A percentile compares a stretch with the other conserved stretches of the same genome.
Evolutionary conservation across 2,113 vertebrate species (phyloP).

Genomic region (Glaucidium brasilianum): DNA sequence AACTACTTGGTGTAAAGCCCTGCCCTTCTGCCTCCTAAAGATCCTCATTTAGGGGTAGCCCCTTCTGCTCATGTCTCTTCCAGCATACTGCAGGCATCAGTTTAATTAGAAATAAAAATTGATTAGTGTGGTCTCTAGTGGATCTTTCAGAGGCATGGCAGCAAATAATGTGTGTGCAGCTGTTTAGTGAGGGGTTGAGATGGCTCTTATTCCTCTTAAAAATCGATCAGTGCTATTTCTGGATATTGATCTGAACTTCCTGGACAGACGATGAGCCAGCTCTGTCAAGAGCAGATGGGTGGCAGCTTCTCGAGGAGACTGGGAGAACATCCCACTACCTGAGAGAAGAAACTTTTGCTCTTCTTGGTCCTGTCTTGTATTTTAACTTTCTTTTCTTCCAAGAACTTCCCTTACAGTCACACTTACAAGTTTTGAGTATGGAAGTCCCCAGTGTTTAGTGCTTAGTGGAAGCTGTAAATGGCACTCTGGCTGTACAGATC

Average conservation of each 20-base stretch:
- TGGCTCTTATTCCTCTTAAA: neutral
- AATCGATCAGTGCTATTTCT: neutral
- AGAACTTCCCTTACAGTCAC: neutral
- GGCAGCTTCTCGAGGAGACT: neutral
- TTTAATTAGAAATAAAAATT: slow-evolving; percentile 59
- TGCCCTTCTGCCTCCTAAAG: neutral
- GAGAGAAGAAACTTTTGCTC: neutral
- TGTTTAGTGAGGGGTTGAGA: neutral
- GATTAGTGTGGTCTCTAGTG: neutral
- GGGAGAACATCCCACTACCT: neutral
- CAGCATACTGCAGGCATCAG: neutral
- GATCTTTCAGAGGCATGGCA: slow-evolving; percentile 19
- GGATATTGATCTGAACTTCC: neutral
- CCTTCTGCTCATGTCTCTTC: neutral
- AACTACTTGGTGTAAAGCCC: neutral
- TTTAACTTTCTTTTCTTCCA: neutral
- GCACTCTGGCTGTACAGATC: neutral
- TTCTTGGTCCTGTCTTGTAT: neutral
- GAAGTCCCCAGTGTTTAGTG: neutral
- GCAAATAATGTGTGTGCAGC: neutral
- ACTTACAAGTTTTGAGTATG: neutral
- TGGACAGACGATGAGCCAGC: neutral
- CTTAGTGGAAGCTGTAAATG: neutral
- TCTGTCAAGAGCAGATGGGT: neutral
- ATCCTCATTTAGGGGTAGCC: neutral